Conservation (phyloP, 2,797 vertebrate genomes). For the Pteropus rufus region DNA sequence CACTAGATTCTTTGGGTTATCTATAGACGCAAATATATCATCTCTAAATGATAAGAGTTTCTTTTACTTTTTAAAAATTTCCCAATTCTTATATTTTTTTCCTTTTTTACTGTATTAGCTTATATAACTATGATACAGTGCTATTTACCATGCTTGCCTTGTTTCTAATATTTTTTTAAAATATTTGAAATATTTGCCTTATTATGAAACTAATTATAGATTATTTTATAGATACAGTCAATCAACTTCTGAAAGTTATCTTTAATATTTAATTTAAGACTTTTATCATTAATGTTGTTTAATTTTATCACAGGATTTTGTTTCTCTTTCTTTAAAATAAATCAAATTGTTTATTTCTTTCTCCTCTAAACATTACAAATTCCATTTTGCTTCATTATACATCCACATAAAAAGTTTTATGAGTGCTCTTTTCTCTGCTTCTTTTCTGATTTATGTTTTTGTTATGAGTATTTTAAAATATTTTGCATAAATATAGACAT, state of each 20-base stretch:
- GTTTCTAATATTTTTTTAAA: not conserved
- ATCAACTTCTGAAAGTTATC: not conserved
- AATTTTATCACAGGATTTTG: not conserved
- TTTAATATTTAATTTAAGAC: not conserved
- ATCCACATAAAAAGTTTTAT: not conserved
- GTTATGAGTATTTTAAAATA: not conserved
- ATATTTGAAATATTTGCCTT: not conserved
- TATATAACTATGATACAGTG: not conserved
- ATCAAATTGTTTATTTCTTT: not conserved
- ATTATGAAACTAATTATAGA: not conserved
- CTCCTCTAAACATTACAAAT: not conserved
- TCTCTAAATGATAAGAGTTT: not conserved
- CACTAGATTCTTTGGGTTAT: not conserved
- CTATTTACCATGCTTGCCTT: not conserved
- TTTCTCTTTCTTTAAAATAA: not conserved
- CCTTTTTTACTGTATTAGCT: not conserved
- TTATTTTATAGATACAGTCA: not conserved
- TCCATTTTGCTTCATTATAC: not conserved
- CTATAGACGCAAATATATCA: not conserved
- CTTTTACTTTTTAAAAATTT: not conserved
- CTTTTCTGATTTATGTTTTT: not conserved
- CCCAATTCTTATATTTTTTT: not conserved
- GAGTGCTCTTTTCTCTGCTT: not conserved
- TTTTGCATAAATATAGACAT: not conserved
- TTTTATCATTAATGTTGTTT: not conserved